These are phyloP conservation scores for Sciurus niger DNA, from an alignment of 2,113 vertebrate species.

Conservation along the genomic window DNA sequence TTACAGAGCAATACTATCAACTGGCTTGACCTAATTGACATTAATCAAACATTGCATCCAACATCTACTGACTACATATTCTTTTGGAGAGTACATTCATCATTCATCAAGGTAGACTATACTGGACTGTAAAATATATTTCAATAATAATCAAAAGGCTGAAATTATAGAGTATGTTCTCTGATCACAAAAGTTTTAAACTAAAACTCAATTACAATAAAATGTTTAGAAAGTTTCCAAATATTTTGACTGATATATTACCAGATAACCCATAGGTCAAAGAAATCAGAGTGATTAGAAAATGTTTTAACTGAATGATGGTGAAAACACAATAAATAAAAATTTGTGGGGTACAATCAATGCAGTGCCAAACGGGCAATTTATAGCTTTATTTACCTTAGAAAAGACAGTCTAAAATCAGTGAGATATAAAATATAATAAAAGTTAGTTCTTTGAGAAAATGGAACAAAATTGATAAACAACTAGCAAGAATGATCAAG, in stretches of 20 bases:
- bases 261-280: background rate
- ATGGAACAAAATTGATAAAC: background rate
- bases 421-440: background rate
- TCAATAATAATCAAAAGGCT: background rate
- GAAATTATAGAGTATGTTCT: background rate
- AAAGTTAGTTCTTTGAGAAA: background rate
- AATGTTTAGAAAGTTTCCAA: background rate
- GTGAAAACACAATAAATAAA: background rate
- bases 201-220: background rate
- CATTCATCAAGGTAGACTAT: background rate
- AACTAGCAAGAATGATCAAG: background rate
- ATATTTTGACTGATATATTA: background rate
- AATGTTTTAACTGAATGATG: background rate
- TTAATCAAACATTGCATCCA: background rate
- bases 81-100: background rate
- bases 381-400: background rate
- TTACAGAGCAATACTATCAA: background rate
- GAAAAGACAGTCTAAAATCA: background rate
- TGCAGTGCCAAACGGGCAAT: background rate
- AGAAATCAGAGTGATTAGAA: background rate
- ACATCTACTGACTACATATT: background rate
- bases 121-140: background rate
- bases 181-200: background rate
- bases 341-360: background rate
- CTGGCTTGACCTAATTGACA: background rate